A percentile compares a stretch with the other conserved stretches of the same genome.
These are phyloP conservation scores for Aleadryas rufinucha DNA, from an alignment of 2,113 vertebrate species.

Conservation along the genomic window DNA sequence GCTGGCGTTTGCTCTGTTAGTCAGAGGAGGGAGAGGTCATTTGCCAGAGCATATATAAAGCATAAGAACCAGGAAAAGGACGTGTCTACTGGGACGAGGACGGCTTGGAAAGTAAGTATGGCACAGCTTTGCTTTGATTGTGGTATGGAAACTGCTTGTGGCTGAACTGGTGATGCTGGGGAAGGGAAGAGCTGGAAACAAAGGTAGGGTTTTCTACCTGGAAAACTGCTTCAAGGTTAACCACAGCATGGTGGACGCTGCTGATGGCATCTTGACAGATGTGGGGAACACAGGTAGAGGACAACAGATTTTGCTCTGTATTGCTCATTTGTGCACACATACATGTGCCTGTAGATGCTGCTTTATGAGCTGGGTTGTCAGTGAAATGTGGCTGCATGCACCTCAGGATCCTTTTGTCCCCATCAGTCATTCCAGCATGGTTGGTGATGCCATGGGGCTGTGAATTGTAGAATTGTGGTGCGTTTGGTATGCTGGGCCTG, in stretches of 20 bases:
- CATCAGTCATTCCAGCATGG: fast-evolving
- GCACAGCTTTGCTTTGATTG: neutral
- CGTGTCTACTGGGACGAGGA: fast-evolving
- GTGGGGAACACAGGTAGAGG: neutral
- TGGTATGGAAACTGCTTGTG: fast-evolving
- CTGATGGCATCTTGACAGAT: neutral
- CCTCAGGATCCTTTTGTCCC: neutral
- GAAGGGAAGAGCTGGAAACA: neutral
- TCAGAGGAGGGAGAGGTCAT: neutral
- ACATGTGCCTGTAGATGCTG: neutral
- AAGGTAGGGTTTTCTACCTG: neutral
- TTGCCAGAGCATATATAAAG: neutral
- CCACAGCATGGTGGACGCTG: neutral
- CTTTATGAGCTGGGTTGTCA: neutral
- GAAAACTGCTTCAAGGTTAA: neutral
- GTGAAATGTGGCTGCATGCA: neutral
- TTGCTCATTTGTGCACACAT: neutral
- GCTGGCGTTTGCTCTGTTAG: fast-evolving
- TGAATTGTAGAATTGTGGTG: neutral
- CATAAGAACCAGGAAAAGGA: neutral
- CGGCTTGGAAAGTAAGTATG: fast-evolving
- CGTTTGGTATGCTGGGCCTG: neutral
- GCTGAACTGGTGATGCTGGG: neutral
- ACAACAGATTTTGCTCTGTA: neutral
- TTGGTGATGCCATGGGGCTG: neutral